phyloP scores from a whole-genome alignment of 2,888 invertebrate genomes.

The Antheraea assamensis region DNA sequence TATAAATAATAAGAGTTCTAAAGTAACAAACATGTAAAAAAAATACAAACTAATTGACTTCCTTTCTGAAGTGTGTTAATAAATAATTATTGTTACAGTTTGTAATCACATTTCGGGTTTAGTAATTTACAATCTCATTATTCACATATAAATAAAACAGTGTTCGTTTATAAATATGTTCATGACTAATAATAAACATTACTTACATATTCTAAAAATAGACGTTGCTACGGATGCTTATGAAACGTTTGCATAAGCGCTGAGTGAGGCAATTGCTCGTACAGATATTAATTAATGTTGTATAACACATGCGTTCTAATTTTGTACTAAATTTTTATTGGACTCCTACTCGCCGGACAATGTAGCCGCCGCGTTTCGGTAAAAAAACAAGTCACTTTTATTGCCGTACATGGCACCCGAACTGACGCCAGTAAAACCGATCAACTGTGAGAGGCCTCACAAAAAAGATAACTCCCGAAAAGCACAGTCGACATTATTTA shows the following conservation, averaged over 20 bases:
- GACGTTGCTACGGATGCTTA: not conserved
- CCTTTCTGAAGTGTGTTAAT: too few relatives aligned
- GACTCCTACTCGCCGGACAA: conserved; percentile 47
- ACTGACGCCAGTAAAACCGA: conserved; percentile 65
- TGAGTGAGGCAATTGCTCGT: conserved; percentile 13
- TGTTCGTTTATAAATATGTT: not conserved
- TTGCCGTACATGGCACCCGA: conserved; percentile 55
- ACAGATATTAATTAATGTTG: conserved; percentile 20
- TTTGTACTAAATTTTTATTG: conserved; percentile 30
- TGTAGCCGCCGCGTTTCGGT: conserved; percentile 43
- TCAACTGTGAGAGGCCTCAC: conserved; percentile 48
- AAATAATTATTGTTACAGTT: too few relatives aligned
- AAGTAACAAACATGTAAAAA: too few relatives aligned
- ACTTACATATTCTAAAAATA: conserved; percentile 13
- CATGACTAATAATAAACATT: conserved; percentile 11
- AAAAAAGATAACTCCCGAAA: conserved; percentile 60
- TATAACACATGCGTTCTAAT: conserved; percentile 46
- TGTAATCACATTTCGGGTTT: too few relatives aligned
- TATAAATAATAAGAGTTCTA: too few relatives aligned
- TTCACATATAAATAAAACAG: not conserved
- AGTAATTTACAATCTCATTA: too few relatives aligned
- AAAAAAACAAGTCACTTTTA: conserved; percentile 59
- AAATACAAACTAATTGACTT: too few relatives aligned
- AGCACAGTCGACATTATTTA: conserved; percentile 68
- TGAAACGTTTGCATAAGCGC: conserved; percentile 15